Base-by-base conservation (phyloP, 1,140 invertebrate genomes). In the Halyomorpha halys region DNA sequence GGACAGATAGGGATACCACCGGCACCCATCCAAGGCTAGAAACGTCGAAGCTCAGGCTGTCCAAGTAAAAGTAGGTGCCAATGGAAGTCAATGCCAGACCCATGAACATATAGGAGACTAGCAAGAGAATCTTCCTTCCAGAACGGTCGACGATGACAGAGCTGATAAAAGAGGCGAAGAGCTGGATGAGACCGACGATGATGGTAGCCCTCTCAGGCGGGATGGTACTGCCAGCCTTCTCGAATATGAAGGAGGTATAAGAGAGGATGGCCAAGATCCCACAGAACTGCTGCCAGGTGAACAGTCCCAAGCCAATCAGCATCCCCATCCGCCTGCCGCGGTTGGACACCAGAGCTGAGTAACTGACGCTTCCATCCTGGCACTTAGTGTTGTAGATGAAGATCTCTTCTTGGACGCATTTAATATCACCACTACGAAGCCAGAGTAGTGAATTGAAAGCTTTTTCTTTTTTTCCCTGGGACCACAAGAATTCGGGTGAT, bases 261-360 rank as follows among this genome's bases (percentile, higher is more conserved):
- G 92, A 93, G 68, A 93, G 88, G 25, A 94, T 84, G 14, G 87
- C 90, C 76, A 93, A 89, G 63, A 90, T 82, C 18, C 88, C 89
- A 62, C 85, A 86, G 60, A 89, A 79, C 73, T 90, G 88, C 72
- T 93, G 91, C 75, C 91, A 88, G 70, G 85, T 78, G 84, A 94
- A 89, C 53, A 90, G 78, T 0, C 83, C 82, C 2, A 91, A 76
- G 18, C 83, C 83, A 44, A 91, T 83, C 11, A 89, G 15, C 61
- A 65, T 56, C 9, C 62, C 66, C 18, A 21, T 16, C 71, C 71
- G 47, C 70, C 71, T 67, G 78, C 47, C 66, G 39, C 59, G 62
- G 30, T 25, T 79, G 2, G 76, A 76, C 1, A 87, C 19, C 3
- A 67, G 60, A 5, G 25, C 30, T 13, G 34, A 49, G 23, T 66